Percentiles rank a stretch among this genome's conserved stretches.
phyloP scores from a whole-genome alignment of 2,113 vertebrate species.

The Pomatostomus ruficeps region DNA sequence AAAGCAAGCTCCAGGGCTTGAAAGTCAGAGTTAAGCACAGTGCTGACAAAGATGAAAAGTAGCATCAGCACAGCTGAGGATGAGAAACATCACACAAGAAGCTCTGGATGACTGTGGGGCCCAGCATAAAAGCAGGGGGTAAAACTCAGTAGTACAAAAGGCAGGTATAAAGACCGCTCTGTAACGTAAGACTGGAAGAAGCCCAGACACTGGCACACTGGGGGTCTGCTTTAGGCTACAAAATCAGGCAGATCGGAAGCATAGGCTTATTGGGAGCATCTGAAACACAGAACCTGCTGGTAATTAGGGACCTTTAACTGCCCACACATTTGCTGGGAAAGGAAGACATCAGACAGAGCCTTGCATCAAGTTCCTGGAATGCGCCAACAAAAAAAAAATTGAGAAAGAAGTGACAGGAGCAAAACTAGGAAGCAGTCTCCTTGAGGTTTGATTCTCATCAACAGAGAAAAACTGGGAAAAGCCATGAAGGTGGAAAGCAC shows the following conservation, averaged over 20 bases:
- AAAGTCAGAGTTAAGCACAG: background rate
- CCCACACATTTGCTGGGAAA: slow-evolving; percentile 33
- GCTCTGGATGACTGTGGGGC: background rate
- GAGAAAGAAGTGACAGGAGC: background rate
- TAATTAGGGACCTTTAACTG: slow-evolving; percentile 53
- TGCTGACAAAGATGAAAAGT: background rate
- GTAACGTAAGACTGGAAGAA: slow-evolving; percentile 14
- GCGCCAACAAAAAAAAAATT: background rate
- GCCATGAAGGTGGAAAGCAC: background rate
- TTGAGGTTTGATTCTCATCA: background rate
- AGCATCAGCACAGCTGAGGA: background rate
- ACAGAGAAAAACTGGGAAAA: background rate
- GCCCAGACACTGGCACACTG: slow-evolving; percentile 1
- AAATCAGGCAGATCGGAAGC: slow-evolving; percentile 21
- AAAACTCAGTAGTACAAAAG: background rate
- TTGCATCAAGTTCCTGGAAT: slow-evolving; percentile 29
- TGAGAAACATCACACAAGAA: background rate
- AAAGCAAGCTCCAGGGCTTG: background rate
- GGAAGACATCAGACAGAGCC: slow-evolving; percentile 8
- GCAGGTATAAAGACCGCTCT: background rate
- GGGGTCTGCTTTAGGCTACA: slow-evolving; percentile 43
- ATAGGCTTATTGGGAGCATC: slow-evolving; percentile 45
- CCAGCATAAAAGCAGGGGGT: background rate
- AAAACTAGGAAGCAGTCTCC: background rate
- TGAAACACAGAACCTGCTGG: slow-evolving; percentile 26